These are phyloP conservation scores for Trissoscelio sp. DNA, from an alignment of 2,888 invertebrate species.

Conservation along the genomic window DNA sequence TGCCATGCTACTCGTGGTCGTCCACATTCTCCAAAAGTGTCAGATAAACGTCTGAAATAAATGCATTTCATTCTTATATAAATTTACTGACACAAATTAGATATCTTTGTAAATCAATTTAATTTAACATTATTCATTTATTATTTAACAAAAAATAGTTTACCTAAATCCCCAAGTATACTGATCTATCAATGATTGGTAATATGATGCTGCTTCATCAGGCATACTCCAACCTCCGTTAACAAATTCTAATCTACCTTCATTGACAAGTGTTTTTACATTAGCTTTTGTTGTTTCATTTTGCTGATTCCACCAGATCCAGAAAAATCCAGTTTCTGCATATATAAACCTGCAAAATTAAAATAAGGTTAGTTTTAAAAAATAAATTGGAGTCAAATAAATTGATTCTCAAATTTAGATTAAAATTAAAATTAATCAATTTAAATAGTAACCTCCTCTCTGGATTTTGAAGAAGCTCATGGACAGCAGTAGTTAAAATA, in stretches of 20 bases:
- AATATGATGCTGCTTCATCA: conserved; percentile 90
- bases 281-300: conserved; percentile 84
- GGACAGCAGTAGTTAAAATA: no score
- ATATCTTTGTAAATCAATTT: no score
- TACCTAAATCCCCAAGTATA: conserved; percentile 90
- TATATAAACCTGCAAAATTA: conserved; percentile 87
- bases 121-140: conserved; percentile 12
- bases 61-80: no score
- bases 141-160: conserved; percentile 5
- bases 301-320: conserved; percentile 91
- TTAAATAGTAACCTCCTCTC: no score
- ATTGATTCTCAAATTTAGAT: no score
- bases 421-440: no score
- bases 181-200: conserved; percentile 90
- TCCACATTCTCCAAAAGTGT: conserved; percentile 84
- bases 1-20: conserved; percentile 87
- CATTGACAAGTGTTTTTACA: conserved; percentile 86
- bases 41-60: conserved; percentile 33
- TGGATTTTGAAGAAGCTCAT: no score
- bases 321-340: conserved; percentile 94
- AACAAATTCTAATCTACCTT: conserved; percentile 90
- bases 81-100: no score
- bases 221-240: conserved; percentile 94
- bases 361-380: no score
- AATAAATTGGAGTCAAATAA: no score